These are phyloP conservation scores for Gibbula magus DNA, from an alignment of 2,888 invertebrate species.

Conservation along the genomic window DNA sequence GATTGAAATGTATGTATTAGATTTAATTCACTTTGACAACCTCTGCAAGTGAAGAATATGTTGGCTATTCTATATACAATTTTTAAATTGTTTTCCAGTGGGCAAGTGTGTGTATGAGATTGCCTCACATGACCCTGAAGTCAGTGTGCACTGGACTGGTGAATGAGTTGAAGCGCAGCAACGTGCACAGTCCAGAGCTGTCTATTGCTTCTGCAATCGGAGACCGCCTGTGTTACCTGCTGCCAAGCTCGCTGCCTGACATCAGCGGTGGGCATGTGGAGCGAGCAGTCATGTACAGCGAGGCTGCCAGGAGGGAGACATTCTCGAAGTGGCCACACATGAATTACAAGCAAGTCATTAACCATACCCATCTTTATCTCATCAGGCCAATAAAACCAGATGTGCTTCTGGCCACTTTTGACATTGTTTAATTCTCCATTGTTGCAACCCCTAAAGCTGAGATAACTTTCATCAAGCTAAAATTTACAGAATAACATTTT, in stretches of 20 bases:
- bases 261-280: conserved; percentile 69
- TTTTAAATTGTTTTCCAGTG: conserved; percentile 80
- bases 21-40: too few relatives aligned
- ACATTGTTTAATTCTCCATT: background rate
- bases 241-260: conserved; percentile 59
- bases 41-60: too few relatives aligned
- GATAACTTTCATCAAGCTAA: too few relatives aligned
- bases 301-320: conserved; percentile 91
- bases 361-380: background rate
- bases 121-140: conserved; percentile 87
- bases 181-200: conserved; percentile 85
- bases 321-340: conserved; percentile 97
- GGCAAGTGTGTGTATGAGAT: conserved; percentile 90
- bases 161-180: conserved; percentile 86
- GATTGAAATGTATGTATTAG: too few relatives aligned
- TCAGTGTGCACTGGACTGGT: conserved; percentile 87
- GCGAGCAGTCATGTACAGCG: conserved; percentile 87
- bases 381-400: background rate
- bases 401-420: background rate
- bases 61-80: background rate
- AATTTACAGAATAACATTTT: too few relatives aligned
- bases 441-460: too few relatives aligned
- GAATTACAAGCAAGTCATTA: conserved; percentile 87
- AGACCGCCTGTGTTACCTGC: conserved; percentile 80
- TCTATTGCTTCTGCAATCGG: conserved; percentile 92